Percentiles rank a stretch among this genome's conserved stretches.
Evolutionary conservation across 2,888 invertebrate species (phyloP).

Genomic region (Sphaerophoria rueppellii): DNA sequence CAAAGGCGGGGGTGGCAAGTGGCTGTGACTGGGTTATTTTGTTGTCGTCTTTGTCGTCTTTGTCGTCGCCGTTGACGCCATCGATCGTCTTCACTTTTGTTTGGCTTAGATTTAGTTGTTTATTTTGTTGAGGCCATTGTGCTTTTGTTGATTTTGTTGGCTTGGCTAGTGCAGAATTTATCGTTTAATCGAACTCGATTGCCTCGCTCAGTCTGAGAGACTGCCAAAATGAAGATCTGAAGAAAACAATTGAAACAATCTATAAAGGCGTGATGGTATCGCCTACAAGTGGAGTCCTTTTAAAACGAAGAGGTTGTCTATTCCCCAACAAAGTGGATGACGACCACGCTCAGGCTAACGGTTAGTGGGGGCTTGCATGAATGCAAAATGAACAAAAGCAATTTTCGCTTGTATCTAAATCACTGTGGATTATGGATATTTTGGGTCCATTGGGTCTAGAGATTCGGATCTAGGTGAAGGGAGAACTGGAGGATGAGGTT

Average conservation of each 20-base stretch:
- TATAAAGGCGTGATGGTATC: slow-evolving; percentile 70
- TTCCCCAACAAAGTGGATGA: slow-evolving; percentile 27
- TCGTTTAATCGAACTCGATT: not conserved
- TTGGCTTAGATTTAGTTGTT: slow-evolving; percentile 67
- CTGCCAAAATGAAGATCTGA: slow-evolving; percentile 51
- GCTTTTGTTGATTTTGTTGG: slow-evolving; percentile 56
- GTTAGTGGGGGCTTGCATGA: slow-evolving; percentile 46
- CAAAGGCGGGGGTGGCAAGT: slow-evolving; percentile 31
- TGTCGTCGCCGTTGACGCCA: not conserved
- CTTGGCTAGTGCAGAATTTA: slow-evolving; percentile 5
- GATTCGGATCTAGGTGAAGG: slow-evolving; percentile 63
- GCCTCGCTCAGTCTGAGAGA: not conserved
- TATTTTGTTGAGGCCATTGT: slow-evolving; percentile 62
- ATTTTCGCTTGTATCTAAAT: slow-evolving; percentile 70
- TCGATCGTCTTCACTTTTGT: slow-evolving; percentile 65
- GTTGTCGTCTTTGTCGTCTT: slow-evolving; percentile 21
- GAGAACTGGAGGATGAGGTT: slow-evolving; percentile 62
- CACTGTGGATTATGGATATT: slow-evolving; percentile 56
- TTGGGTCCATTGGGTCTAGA: slow-evolving; percentile 34
- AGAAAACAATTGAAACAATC: slow-evolving; percentile 70
- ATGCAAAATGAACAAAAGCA: slow-evolving; percentile 68
- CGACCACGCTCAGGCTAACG: slow-evolving; percentile 45
- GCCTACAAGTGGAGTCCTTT: slow-evolving; percentile 71
- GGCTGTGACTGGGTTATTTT: slow-evolving; percentile 13
- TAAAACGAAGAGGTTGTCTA: slow-evolving; percentile 23